Percentiles rank a stretch among this genome's conserved stretches.
Evolutionary conservation across 2,797 vertebrate species (phyloP).

Genomic region (Smutsia temminckii): DNA sequence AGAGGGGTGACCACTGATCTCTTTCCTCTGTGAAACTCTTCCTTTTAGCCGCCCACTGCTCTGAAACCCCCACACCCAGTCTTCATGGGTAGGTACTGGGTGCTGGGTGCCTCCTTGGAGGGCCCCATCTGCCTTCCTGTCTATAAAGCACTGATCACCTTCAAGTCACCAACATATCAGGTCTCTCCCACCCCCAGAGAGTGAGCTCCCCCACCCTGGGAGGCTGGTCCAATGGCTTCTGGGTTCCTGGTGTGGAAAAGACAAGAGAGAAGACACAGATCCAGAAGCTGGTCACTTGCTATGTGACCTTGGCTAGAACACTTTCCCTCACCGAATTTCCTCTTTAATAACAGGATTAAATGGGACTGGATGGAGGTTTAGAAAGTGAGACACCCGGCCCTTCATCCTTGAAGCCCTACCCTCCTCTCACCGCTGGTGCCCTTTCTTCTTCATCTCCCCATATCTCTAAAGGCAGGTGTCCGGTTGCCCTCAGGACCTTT

Average conservation of each 20-base stretch:
- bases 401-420: background rate
- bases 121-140: background rate
- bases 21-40: background rate
- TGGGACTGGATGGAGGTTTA: background rate
- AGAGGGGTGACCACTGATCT: background rate
- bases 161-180: background rate
- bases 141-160: constrained; percentile 19
- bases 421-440: background rate
- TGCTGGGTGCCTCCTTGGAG: background rate
- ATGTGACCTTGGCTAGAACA: background rate
- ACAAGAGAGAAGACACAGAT: background rate
- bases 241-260: background rate
- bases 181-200: background rate
- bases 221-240: background rate
- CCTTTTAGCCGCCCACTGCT: background rate
- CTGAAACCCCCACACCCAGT: background rate
- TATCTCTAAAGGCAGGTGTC: background rate
- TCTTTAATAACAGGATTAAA: background rate
- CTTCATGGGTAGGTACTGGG: background rate
- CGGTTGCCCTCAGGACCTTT: background rate
- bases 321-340: background rate
- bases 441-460: background rate
- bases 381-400: background rate
- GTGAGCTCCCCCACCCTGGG: background rate
- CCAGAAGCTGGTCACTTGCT: constrained; percentile 5